Evolutionary conservation across 2,797 vertebrate species (phyloP).

Genomic region (Rhinichthys osculus): DNA sequence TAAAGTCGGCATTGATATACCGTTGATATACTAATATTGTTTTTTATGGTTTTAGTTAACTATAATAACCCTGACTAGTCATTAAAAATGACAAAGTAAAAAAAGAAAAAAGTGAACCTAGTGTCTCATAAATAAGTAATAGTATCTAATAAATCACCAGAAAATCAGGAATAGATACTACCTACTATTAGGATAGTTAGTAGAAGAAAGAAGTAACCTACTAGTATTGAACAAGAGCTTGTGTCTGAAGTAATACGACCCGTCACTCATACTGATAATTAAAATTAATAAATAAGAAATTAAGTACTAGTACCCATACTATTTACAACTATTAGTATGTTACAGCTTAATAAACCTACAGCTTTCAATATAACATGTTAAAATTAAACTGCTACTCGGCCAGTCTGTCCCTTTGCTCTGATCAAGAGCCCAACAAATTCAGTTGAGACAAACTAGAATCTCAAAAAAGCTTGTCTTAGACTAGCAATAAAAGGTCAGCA

Average conservation of each 20-base stretch:
- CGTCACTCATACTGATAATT: background rate
- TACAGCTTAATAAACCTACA: background rate
- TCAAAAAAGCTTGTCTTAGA: slow-evolving; percentile 7
- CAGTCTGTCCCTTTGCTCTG: background rate
- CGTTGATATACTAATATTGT: background rate
- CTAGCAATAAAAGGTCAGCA: background rate
- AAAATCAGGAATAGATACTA: background rate
- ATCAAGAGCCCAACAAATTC: slow-evolving; percentile 3
- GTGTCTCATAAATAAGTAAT: background rate
- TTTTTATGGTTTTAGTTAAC: background rate
- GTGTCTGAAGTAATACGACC: background rate
- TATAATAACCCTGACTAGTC: background rate
- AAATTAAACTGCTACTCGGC: background rate
- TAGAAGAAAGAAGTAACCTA: background rate
- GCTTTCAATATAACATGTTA: background rate
- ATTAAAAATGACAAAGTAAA: background rate
- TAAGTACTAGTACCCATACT: background rate
- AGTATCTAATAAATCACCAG: background rate
- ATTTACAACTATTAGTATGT: background rate
- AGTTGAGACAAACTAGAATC: background rate
- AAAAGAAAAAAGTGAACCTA: background rate
- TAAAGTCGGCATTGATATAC: background rate
- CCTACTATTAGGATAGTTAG: background rate
- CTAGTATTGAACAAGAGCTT: background rate
- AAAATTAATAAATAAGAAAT: background rate